Conservation (phyloP, 2,888 invertebrate genomes). For the Caradrina clavipalpis region DNA sequence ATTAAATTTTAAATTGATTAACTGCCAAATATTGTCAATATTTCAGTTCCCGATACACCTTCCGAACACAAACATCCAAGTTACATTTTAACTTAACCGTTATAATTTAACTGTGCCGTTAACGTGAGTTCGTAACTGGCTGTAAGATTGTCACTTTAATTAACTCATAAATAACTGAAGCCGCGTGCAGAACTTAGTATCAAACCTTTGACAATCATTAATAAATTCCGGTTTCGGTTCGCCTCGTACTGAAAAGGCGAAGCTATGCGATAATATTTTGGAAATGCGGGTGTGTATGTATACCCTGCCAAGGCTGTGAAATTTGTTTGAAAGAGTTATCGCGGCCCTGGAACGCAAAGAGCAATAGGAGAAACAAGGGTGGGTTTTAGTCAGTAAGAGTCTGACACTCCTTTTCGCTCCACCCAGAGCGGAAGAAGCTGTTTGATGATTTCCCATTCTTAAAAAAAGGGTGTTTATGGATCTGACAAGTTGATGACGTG, state of each 20-base stretch:
- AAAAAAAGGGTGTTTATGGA: too few species aligned
- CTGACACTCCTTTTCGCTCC: too few species aligned
- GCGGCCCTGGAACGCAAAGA: too few species aligned
- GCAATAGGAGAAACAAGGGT: too few species aligned
- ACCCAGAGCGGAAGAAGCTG: too few species aligned
- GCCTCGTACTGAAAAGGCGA: neutral
- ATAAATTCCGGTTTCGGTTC: constrained; percentile 38
- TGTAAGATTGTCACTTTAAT: constrained; percentile 60
- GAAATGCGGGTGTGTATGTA: too few species aligned
- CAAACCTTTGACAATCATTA: constrained; percentile 54
- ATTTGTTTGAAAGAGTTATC: too few species aligned
- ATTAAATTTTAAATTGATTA: constrained; percentile 15
- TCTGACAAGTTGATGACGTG: too few species aligned
- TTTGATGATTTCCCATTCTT: too few species aligned
- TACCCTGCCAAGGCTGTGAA: too few species aligned
- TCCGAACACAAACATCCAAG: constrained; percentile 33
- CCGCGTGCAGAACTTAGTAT: constrained; percentile 43
- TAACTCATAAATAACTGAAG: constrained; percentile 60
- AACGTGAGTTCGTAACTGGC: constrained; percentile 55
- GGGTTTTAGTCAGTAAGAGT: too few species aligned
- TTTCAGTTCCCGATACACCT: constrained; percentile 21
- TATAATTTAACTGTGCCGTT: constrained; percentile 56
- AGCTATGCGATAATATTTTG: constrained; percentile 16
- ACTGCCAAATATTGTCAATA: constrained; percentile 21
- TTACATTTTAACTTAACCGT: constrained; percentile 52